Conservation (phyloP, 2,797 vertebrate genomes). For the Tokudaia tokunoshimensis region DNA sequence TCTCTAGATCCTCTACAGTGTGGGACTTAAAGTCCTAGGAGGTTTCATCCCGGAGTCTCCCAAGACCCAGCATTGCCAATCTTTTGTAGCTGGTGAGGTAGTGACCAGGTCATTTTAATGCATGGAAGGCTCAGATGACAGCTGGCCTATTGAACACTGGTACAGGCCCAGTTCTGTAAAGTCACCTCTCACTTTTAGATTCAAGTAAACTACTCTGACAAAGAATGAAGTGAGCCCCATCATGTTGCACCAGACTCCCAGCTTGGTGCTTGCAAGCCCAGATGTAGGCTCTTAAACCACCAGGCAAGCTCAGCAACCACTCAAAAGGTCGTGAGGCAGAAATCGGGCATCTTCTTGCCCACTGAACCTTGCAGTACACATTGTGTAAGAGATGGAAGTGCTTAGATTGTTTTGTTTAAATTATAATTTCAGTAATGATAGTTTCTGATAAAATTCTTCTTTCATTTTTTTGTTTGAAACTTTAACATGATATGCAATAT, state of each 20-base stretch:
- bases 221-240: not conserved
- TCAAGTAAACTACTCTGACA: slow-evolving; percentile 1
- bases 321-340: not conserved
- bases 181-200: slow-evolving; percentile 59
- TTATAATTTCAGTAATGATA: not conserved
- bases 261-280: not conserved
- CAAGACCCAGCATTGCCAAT: slow-evolving; percentile 30
- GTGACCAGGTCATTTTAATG: slow-evolving; percentile 64
- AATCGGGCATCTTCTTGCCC: not conserved
- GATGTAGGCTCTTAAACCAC: not conserved
- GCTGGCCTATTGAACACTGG: slow-evolving; percentile 10
- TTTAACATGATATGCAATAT: slow-evolving; percentile 10
- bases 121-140: slow-evolving; percentile 45
- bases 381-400: slow-evolving; percentile 41
- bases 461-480: not conserved
- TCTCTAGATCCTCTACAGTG: not conserved
- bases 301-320: not conserved
- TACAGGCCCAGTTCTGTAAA: slow-evolving; percentile 47
- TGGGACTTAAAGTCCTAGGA: not conserved
- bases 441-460: slow-evolving; percentile 31
- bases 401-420: slow-evolving; percentile 31
- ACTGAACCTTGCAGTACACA: not conserved
- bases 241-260: not conserved
- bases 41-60: slow-evolving; percentile 5
- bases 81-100: slow-evolving; percentile 57